These are phyloP conservation scores for Drosophila bunnanda DNA, from an alignment of 2,888 invertebrate genomes.

Conservation along the genomic window DNA sequence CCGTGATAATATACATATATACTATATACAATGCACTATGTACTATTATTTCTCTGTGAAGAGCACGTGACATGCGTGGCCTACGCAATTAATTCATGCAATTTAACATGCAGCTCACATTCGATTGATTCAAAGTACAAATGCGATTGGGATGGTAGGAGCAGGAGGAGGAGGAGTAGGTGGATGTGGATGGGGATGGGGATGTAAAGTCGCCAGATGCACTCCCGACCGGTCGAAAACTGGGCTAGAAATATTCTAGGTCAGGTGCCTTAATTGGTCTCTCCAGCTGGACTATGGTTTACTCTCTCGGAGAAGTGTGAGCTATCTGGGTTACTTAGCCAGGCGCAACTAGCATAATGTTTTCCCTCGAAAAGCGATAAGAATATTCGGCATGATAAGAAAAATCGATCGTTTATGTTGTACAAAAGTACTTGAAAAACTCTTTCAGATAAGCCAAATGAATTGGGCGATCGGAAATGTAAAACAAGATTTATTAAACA, in stretches of 20 bases:
- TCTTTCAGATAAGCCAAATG: conserved; percentile 26
- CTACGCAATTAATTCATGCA: conserved; percentile 58
- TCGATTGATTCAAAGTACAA: conserved; percentile 46
- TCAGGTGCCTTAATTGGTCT: conserved; percentile 70
- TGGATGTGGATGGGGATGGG: conserved; percentile 3
- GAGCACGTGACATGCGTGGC: conserved; percentile 61
- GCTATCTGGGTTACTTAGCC: conserved; percentile 28
- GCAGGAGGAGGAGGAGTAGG: background rate
- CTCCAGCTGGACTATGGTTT: conserved; percentile 13
- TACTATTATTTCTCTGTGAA: conserved; percentile 13
- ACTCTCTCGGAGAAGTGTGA: conserved; percentile 1
- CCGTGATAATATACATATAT: background rate
- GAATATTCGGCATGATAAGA: conserved; percentile 16
- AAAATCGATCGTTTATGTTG: conserved; percentile 4
- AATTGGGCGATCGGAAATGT: conserved; percentile 4
- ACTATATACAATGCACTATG: background rate
- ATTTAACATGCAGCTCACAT: conserved; percentile 67
- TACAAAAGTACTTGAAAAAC: conserved; percentile 22
- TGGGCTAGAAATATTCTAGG: conserved; percentile 64
- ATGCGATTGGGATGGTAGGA: conserved; percentile 19
- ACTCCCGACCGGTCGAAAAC: conserved; percentile 23
- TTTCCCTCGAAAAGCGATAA: conserved; percentile 8
- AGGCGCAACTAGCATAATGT: conserved; percentile 6
- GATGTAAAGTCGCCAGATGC: conserved; percentile 9
- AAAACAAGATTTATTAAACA: conserved; percentile 12